These are phyloP conservation scores for Athalia rosae DNA, from an alignment of 2,888 invertebrate species.

Conservation along the genomic window DNA sequence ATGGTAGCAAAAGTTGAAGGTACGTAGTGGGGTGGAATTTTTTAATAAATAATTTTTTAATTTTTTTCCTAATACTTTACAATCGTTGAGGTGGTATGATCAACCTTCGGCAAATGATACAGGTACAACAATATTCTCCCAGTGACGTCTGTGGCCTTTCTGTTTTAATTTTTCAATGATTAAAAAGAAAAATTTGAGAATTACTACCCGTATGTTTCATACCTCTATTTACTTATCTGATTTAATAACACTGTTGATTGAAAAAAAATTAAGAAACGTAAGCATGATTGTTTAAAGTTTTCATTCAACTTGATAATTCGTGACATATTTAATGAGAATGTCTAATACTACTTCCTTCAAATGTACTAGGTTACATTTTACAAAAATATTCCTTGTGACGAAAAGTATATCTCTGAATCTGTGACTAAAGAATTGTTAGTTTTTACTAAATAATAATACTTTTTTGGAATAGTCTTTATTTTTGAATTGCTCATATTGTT, in stretches of 20 bases:
- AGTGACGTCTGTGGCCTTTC: neutral
- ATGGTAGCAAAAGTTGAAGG: neutral
- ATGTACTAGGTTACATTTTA: neutral
- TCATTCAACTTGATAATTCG: neutral
- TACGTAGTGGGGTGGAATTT: neutral
- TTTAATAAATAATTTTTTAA: neutral
- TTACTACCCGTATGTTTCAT: too few species aligned
- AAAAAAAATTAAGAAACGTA: neutral
- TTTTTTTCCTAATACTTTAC: neutral
- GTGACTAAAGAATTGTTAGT: neutral
- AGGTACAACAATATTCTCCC: too few species aligned
- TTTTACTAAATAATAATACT: conserved; percentile 19
- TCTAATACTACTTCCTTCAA: neutral
- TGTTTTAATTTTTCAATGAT: conserved; percentile 4
- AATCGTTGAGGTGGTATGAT: too few species aligned
- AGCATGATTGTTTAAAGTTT: neutral
- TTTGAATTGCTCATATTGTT: conserved; percentile 13
- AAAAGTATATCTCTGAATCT: neutral
- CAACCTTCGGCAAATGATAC: too few species aligned
- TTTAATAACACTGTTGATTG: too few species aligned
- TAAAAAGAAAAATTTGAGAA: too few species aligned
- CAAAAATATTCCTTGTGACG: neutral
- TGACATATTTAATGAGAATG: neutral
- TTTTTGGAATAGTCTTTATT: conserved; percentile 16
- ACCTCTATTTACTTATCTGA: too few species aligned